Evolutionary conservation across 2,888 invertebrate species (phyloP).

Genomic region (Trileptium ribeirensis): DNA sequence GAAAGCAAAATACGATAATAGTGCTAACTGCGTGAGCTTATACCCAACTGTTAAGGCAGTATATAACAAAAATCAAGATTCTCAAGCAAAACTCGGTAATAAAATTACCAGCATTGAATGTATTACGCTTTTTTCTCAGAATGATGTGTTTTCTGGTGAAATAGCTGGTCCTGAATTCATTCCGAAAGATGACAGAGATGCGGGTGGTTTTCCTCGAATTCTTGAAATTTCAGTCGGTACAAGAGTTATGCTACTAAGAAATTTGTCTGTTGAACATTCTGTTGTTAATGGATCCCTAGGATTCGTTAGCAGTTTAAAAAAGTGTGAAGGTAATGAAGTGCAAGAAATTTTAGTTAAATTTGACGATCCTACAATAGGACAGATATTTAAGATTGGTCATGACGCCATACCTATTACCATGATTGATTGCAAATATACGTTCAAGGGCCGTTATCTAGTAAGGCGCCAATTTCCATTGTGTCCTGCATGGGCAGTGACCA

Average conservation of each 20-base stretch:
- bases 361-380: background rate
- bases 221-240: background rate
- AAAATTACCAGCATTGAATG: no score
- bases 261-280: no score
- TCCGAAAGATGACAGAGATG: background rate
- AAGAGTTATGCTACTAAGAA: constrained; percentile 15
- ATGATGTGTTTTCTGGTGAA: background rate
- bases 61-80: no score
- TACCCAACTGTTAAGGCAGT: no score
- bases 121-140: no score
- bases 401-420: background rate
- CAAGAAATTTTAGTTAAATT: background rate
- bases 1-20: no score
- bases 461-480: constrained; percentile 11
- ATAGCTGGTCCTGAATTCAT: background rate
- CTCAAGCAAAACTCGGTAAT: no score
- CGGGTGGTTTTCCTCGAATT: background rate
- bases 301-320: no score
- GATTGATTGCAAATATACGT: background rate
- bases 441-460: constrained; percentile 6
- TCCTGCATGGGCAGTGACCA: constrained; percentile 15
- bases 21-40: no score
- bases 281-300: background rate
- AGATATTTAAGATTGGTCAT: background rate
- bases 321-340: no score